phyloP scores from a whole-genome alignment of 1,140 invertebrate genomes.

The Eupristina koningsbergeri region DNA sequence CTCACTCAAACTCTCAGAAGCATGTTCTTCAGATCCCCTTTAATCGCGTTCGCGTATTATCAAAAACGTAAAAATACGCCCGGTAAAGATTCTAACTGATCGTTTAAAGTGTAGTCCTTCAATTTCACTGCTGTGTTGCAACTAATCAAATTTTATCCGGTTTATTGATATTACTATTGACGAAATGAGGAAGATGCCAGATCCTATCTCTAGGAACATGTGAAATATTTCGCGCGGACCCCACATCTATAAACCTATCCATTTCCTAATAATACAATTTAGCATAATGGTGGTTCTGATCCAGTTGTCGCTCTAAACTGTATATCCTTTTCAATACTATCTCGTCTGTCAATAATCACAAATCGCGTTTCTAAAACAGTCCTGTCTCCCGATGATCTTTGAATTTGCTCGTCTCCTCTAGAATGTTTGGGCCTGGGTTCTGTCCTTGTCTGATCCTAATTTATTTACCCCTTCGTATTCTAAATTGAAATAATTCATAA shows the following conservation, averaged over 20 bases:
- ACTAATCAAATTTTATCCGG: constrained; percentile 4
- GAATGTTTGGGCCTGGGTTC: background rate
- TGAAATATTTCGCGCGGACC: constrained; percentile 42
- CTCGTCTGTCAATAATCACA: background rate
- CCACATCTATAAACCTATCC: constrained; percentile 41
- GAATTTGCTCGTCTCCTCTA: too few species aligned
- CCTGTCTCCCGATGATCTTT: constrained; percentile 48
- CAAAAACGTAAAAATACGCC: constrained; percentile 11
- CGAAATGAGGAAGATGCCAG: background rate
- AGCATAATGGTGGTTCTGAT: constrained; percentile 31
- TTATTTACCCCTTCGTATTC: too few species aligned
- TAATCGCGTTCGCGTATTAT: background rate
- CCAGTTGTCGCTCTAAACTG: constrained; percentile 43
- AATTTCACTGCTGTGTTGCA: constrained; percentile 16
- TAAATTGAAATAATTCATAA: too few species aligned
- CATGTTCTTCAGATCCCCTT: constrained; percentile 15
- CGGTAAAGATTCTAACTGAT: background rate
- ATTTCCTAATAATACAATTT: constrained; percentile 48
- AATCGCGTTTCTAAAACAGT: constrained; percentile 48
- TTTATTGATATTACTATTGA: background rate
- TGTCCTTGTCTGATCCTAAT: too few species aligned
- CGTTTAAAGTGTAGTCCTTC: too few species aligned
- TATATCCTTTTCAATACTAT: constrained; percentile 40
- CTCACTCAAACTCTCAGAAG: background rate
- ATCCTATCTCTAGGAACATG: background rate